Percentiles rank a stretch among this genome's conserved stretches.
Evolutionary conservation across 2,797 vertebrate species (phyloP).

Genomic region (Eulemur coronatus): DNA sequence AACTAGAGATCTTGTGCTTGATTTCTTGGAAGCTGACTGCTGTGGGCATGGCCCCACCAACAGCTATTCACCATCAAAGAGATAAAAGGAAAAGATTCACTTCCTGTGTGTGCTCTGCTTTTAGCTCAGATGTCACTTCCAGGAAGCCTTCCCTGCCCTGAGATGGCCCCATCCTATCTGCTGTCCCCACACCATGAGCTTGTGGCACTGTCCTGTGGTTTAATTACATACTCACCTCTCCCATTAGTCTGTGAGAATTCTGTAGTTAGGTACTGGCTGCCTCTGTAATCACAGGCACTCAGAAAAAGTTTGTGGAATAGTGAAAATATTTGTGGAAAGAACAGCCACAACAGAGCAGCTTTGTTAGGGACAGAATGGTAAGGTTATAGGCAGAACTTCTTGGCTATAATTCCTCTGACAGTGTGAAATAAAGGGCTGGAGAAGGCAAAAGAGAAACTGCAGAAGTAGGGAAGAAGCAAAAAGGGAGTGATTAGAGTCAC

Average conservation of each 20-base stretch:
- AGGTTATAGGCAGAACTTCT: not conserved
- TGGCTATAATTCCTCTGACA: not conserved
- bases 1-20: not conserved
- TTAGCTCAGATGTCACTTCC: slow-evolving; percentile 42
- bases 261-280: not conserved
- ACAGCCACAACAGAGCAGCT: not conserved
- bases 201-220: not conserved
- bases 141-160: not conserved
- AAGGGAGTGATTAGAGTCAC: not conserved
- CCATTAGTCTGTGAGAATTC: not conserved
- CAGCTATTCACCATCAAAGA: not conserved
- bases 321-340: not conserved
- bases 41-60: not conserved
- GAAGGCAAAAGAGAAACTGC: not conserved
- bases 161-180: not conserved
- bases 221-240: not conserved
- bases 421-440: not conserved
- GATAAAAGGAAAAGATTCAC: slow-evolving; percentile 32
- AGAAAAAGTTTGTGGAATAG: not conserved
- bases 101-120: slow-evolving; percentile 42
- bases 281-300: not conserved
- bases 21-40: slow-evolving; percentile 48
- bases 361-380: not conserved
- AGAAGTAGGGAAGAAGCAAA: not conserved
- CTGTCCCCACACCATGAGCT: not conserved